These are phyloP conservation scores for Bombylius discolor DNA, from an alignment of 2,888 invertebrate species.

Conservation along the genomic window DNA sequence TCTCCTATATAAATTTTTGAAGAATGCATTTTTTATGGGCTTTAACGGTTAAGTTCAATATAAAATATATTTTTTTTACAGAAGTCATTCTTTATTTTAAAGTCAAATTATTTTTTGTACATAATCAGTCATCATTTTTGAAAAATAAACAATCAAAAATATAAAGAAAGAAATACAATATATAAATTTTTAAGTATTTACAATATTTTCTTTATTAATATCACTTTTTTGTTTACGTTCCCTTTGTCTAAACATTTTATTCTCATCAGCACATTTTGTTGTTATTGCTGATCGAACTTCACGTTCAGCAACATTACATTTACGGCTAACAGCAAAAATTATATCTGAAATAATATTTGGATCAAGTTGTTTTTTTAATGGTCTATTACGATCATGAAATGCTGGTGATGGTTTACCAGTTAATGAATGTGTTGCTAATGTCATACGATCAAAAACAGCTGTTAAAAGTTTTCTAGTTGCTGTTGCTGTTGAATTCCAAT, in stretches of 20 bases:
- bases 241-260: constrained; percentile 42
- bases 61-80: too few relatives aligned
- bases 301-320: constrained; percentile 43
- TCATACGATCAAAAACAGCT: constrained; percentile 42
- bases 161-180: too few relatives aligned
- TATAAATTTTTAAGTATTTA: background rate
- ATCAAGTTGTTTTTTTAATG: constrained; percentile 36
- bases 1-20: too few relatives aligned
- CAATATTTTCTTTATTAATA: background rate
- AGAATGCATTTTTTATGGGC: too few relatives aligned
- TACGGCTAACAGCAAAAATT: constrained; percentile 40
- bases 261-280: constrained; percentile 50
- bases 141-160: too few relatives aligned
- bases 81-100: too few relatives aligned
- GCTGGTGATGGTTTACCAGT: constrained; percentile 48
- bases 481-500: constrained; percentile 41
- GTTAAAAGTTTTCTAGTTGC: constrained; percentile 46
- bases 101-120: too few relatives aligned
- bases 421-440: constrained; percentile 47
- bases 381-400: constrained; percentile 30
- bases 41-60: too few relatives aligned
- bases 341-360: constrained; percentile 43
- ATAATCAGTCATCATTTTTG: too few relatives aligned
- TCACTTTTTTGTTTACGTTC: background rate
- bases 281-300: constrained; percentile 48